Base-by-base conservation (phyloP, 1,140 invertebrate genomes). In the Papilio machaon region DNA sequence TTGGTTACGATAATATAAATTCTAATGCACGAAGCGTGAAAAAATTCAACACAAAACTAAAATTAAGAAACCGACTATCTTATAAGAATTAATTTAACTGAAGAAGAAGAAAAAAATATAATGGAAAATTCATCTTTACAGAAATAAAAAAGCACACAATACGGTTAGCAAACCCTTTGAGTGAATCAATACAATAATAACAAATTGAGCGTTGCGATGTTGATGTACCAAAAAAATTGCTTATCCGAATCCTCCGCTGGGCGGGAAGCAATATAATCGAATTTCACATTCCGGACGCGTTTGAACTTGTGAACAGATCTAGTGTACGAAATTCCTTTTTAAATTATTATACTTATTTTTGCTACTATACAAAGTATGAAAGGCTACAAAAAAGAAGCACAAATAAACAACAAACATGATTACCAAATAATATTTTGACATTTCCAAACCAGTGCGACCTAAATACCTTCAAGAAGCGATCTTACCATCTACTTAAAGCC, bases 251-350 rank as follows among this genome's bases (percentile, higher is more conserved):
- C 49, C 30, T 30, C 19, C 30, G 75, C 13, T 8, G n/a, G 23
- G 49, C 47, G 47, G 23, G 67, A 82, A 82, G 81, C 77, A 82
- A 85, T 84, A 88, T 90, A 89, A 89, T 89, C 88, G 87, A 85
- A 89, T 88, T 87, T 83, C 80, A 85, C 81, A 89, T 86, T 86
- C 85, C 88, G 83, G 75, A 82, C 84, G 84, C 84, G 84, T 81
- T 82, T 78, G 73, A 80, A 82, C 74, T 80, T 77, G 58, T 73
- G 77, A 82, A 80, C 75, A 82, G 80, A 78, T 87, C 81, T 81
- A 82, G 78, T 83, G 83, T 83, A 82, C 82, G 81, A 86, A 87
- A 86, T 89, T 83, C 83, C 80, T 82, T 83, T 86, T 84, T 85
- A 87, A 89, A 88, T 89, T 86, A 85, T 88, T 86, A 85, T 79